Percentiles rank a stretch among this genome's conserved stretches.
Conservation (phyloP, 2,113 vertebrate genomes). For the Albula goreensis region DNA sequence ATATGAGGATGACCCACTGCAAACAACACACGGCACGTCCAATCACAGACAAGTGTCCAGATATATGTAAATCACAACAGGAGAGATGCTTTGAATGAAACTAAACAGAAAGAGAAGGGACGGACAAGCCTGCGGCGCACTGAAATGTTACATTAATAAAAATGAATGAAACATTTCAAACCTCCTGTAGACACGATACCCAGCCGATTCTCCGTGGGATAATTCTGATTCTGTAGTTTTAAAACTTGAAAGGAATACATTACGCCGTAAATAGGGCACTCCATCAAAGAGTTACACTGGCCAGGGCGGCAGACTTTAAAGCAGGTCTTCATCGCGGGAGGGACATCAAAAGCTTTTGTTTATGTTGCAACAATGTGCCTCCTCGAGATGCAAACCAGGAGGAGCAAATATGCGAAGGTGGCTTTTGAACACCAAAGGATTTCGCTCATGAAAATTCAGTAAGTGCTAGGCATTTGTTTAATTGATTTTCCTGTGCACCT, state of each 20-base stretch:
- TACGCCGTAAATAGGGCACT: not conserved
- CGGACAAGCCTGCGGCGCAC: not conserved
- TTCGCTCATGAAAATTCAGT: slow-evolving; percentile 2
- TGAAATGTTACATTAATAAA: not conserved
- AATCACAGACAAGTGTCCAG: not conserved
- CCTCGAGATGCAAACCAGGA: slow-evolving; percentile 2
- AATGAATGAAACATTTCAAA: not conserved
- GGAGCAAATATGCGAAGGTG: not conserved
- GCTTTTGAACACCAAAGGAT: slow-evolving; percentile 9
- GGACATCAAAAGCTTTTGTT: slow-evolving; percentile 1
- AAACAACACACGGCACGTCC: not conserved
- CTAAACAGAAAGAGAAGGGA: not conserved
- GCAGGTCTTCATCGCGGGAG: not conserved
- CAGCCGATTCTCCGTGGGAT: not conserved
- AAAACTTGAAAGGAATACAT: slow-evolving; percentile 11
- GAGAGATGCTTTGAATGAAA: not conserved
- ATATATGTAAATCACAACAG: not conserved
- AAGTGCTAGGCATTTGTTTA: not conserved
- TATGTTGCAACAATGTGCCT: not conserved
- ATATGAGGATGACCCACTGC: not conserved
- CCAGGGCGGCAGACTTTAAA: not conserved
- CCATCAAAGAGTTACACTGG: not conserved
- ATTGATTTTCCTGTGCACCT: slow-evolving; percentile 7
- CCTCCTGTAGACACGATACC: not conserved
- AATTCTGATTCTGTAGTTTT: not conserved